Conservation (phyloP, 2,797 vertebrate species). For the Sebastes reedi region DNA sequence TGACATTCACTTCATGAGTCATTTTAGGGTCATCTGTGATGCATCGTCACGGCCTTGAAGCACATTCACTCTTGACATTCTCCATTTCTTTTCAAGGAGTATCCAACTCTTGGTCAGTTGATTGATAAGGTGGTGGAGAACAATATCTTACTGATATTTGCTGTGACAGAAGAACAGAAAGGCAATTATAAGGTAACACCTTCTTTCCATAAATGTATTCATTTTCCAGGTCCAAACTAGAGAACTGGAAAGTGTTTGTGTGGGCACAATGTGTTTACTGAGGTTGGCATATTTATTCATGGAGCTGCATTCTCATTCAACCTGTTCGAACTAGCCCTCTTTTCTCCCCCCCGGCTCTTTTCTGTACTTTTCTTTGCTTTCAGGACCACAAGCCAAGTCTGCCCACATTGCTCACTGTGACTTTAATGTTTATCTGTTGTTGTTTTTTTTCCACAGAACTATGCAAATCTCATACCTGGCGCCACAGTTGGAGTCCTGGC, state of each 20-base stretch:
- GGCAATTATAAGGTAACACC: conserved; percentile 89
- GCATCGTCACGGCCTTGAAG: background rate
- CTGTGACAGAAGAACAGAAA: conserved; percentile 89
- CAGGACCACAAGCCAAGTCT: background rate
- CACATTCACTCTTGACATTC: background rate
- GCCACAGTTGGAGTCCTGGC: conserved; percentile 92
- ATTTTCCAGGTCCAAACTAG: background rate
- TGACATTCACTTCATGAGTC: background rate
- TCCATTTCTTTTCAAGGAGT: conserved; percentile 83
- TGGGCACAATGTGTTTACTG: conserved; percentile 24
- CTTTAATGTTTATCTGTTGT: conserved; percentile 23
- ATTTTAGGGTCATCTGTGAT: background rate
- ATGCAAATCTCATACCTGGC: conserved; percentile 95
- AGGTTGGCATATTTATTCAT: conserved; percentile 50
- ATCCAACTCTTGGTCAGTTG: conserved; percentile 95
- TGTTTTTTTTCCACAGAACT: conserved; percentile 83
- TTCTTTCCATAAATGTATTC: background rate
- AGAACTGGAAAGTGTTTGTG: conserved; percentile 5
- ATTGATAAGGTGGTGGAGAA: conserved; percentile 97
- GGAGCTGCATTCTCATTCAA: conserved; percentile 39
- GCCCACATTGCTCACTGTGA: conserved; percentile 15
- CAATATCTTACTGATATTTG: conserved; percentile 96
- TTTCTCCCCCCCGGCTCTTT: background rate
- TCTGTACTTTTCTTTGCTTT: background rate
- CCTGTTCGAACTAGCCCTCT: conserved; percentile 70